These are phyloP conservation scores for Aphelenchoides besseyi DNA, from an alignment of 1,140 invertebrate species.

Conservation along the genomic window DNA sequence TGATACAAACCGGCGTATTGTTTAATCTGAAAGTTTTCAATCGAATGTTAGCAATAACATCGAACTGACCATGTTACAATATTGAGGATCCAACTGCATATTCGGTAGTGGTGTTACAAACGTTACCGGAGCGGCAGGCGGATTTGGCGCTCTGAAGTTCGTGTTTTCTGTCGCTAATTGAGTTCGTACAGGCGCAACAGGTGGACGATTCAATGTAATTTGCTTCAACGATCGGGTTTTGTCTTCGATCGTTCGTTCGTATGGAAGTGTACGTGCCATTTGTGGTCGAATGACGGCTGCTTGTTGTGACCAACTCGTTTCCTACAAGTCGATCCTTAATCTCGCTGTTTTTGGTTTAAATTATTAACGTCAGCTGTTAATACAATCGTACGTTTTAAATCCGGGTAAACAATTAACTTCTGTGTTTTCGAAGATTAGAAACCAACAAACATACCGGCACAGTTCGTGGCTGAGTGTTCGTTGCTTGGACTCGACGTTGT, in stretches of 20 bases:
- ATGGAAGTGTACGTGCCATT: neutral
- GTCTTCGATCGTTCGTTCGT: neutral
- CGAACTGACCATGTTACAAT: conserved; percentile 5
- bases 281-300: neutral
- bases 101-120: neutral
- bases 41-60: neutral
- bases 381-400: neutral
- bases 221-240: conserved; percentile 4
- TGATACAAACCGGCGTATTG: conserved; percentile 51
- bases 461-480: neutral
- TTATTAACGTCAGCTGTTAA: neutral
- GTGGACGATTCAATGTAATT: conserved; percentile 1
- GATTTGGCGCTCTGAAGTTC: neutral
- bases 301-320: conserved; percentile 8
- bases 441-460: neutral
- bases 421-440: too few species aligned
- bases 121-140: neutral
- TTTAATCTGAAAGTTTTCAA: conserved; percentile 42
- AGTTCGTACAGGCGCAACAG: neutral
- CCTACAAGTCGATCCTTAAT: neutral
- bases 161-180: neutral
- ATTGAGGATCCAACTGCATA: neutral
- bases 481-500: neutral
- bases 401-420: too few species aligned
- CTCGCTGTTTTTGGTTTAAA: neutral